Base-by-base conservation (phyloP, 2,113 vertebrate species). In the Sterna hirundo region DNA sequence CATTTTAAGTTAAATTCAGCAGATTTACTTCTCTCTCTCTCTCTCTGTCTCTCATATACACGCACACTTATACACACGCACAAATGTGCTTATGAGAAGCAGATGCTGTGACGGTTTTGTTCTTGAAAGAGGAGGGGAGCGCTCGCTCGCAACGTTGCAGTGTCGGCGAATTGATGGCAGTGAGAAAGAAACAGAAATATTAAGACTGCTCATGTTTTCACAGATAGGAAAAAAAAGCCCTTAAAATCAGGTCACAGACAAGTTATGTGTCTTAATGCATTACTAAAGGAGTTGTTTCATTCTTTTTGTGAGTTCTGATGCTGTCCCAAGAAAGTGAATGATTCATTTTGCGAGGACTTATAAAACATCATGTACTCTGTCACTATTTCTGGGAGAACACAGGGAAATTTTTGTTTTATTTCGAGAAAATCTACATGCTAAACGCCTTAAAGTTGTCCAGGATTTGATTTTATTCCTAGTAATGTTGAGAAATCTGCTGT, bases 51-150 rank as follows among this genome's bases (percentile, higher is more conserved):
- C 42, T 44, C 40, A 32, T 66, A 40, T 55, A 58, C 83, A 78
- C 23, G 26, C 93, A 93, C 61, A 5, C 55, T 83, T 47, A 11
- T 1, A 86, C 38, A 91, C 90, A 92, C n/a, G 87, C 93, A 96
- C 79, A 96, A 97, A 96, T 57, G 96, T 92, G 78, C 94, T 97
- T 98, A 98, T 98, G 96, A 93, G 96, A 98, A 98, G 97, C 98
- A 98, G 97, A 97, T 98, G 98, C 92, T 93, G 92, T 78, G 72
- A 77, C 68, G 90, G 51, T 90, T 97, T 96, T 93, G 47, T 81
- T 97, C 95, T 92, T 81, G 96, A 80, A 95, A 96, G 74, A 85
- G 81, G 95, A 97, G 94, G 80, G 93, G 78, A 93, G 83, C 8
- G 19, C 90, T 95, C 21, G 16, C 90, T 86, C 3, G 5, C 89